Conservation (phyloP, 2,113 vertebrate genomes). For the Callorhinus ursinus region DNA sequence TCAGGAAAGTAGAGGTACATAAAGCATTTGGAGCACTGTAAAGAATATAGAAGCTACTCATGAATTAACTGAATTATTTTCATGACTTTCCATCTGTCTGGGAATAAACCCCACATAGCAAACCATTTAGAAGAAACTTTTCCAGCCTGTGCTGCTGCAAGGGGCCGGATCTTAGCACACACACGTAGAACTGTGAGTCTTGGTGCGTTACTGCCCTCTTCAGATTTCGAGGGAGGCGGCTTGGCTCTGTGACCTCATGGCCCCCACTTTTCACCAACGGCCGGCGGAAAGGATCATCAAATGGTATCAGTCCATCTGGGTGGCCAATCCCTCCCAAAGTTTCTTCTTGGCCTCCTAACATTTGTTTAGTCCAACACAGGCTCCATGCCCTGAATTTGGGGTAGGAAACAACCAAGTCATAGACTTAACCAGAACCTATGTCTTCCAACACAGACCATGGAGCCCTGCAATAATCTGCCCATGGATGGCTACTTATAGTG, state of each 20-base stretch:
- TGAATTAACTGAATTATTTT: not conserved
- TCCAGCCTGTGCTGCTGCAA: slow-evolving; percentile 55
- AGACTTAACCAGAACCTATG: not conserved
- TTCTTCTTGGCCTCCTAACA: not conserved
- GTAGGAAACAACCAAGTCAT: not conserved
- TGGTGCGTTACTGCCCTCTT: slow-evolving; percentile 33
- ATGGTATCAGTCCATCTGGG: slow-evolving; percentile 2
- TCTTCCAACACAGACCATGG: not conserved
- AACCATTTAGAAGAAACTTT: not conserved
- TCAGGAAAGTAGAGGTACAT: not conserved
- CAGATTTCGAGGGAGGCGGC: not conserved
- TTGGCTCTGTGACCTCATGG: not conserved
- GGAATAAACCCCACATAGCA: not conserved
- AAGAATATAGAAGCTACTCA: not conserved
- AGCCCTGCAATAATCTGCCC: slow-evolving; percentile 41
- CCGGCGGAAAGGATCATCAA: slow-evolving; percentile 46
- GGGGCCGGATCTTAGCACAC: not conserved
- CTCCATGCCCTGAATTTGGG: not conserved
- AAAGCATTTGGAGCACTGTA: not conserved
- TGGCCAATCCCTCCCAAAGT: not conserved
- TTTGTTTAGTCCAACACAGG: not conserved
- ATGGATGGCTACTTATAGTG: slow-evolving; percentile 4
- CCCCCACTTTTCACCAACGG: fast-evolving
- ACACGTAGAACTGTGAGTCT: fast-evolving
- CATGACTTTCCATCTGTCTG: not conserved